Evolutionary conservation across 2,797 vertebrate genomes (phyloP), one percentile per base, ranked within the genome.

Genomic region (Fundulus diaphanus): DNA sequence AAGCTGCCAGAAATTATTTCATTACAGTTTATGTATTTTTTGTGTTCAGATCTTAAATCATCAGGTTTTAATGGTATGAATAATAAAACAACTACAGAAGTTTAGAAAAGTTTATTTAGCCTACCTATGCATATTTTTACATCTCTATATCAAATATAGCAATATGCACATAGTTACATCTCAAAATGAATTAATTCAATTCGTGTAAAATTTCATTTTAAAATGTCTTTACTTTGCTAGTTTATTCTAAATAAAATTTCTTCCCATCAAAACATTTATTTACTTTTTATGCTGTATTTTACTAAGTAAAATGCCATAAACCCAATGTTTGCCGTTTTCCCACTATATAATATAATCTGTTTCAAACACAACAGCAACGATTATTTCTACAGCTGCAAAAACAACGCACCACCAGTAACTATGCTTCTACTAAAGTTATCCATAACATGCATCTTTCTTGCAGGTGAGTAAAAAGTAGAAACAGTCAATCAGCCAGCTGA

Each of bases 11-110:
- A 75, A 44, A 84, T 69, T 59, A 86, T 68, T 52, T 84, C 69
- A 76, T n/a, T 68, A 1, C 68, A n/a, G 20, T 40, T 82, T 48
- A 68, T 59, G 82, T 75, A 85, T 83, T 74, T 13, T 75, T 35
- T 40, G 20, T 27, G 11, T 37, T 83, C 44, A 48, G 3, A 1
- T 12, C 5, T 33, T 49, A 63, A 57, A 31, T 40, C 40, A 59
- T 72, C 22, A 59, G n/a, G 7, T 51, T 51, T 51, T 42, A 48
- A 16, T 48, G 5, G 46, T 16, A 48, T 15, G 5, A 46, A 9
- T 49, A 3, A 49, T 7, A 51, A 6, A 20, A 51, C n/a, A n/a
- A n/a, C n/a, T n/a, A 51, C 40, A 42, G 7, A 48, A 12, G 15
- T 16, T 27, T 24, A 59, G 20, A 29, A 57, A 44, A 52, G 15